These are phyloP conservation scores for Schizotus pectinicornis DNA, from an alignment of 2,888 invertebrate species.

Conservation along the genomic window DNA sequence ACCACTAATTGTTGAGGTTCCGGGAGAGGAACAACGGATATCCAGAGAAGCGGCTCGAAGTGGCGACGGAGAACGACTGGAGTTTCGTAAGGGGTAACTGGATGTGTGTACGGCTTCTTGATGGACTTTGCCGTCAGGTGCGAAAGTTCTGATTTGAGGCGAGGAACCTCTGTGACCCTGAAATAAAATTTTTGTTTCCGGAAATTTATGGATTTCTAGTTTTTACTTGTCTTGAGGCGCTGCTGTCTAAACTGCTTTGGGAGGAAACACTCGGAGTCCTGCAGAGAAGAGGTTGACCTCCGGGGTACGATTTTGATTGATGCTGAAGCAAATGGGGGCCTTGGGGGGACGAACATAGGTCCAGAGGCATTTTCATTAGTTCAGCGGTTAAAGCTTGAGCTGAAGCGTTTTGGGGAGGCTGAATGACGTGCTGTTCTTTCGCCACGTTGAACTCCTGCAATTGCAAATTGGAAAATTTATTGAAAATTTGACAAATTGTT, in stretches of 20 bases:
- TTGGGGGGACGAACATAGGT: conserved; percentile 62
- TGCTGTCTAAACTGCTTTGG: conserved; percentile 82
- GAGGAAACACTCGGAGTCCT: conserved; percentile 83
- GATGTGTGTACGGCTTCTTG: conserved; percentile 53
- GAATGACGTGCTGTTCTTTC: conserved; percentile 69
- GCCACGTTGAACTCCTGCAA: conserved; percentile 70
- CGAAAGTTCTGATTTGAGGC: conserved; percentile 83
- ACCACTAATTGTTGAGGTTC: conserved; percentile 45
- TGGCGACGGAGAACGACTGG: conserved; percentile 77
- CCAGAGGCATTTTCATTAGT: conserved; percentile 61
- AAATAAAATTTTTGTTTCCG: conserved; percentile 6
- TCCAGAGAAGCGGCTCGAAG: conserved; percentile 79
- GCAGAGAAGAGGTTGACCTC: conserved; percentile 66
- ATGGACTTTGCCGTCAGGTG: conserved; percentile 73
- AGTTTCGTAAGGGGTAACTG: conserved; percentile 58
- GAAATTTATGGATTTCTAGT: background rate
- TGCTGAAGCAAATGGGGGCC: conserved; percentile 65
- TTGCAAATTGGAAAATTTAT: conserved; percentile 9
- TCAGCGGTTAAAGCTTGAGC: conserved; percentile 54
- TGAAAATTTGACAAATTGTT: too few species aligned
- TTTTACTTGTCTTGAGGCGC: conserved; percentile 58
- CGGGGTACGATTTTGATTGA: conserved; percentile 71
- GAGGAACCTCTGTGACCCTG: conserved; percentile 82
- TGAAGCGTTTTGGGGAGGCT: conserved; percentile 62
- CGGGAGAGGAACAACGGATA: conserved; percentile 70